A percentile compares a stretch with the other conserved stretches of the same genome.
Conservation (phyloP, 2,113 vertebrate genomes). For the Steatornis caripensis region DNA sequence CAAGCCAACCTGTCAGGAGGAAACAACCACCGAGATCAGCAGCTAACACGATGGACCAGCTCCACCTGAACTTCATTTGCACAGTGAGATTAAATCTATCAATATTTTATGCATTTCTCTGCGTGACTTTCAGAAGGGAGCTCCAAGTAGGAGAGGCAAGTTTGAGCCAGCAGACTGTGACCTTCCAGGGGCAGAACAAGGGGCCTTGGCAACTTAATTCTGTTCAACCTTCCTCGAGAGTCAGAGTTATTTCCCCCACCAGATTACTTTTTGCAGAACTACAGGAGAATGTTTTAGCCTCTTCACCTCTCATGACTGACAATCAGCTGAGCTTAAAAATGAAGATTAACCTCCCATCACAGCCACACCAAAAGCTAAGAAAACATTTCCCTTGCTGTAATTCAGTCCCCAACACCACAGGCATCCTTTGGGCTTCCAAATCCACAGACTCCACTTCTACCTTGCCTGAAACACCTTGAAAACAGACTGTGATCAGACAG, state of each 20-base stretch:
- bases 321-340: neutral
- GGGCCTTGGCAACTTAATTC: neutral
- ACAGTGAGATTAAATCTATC: constrained; percentile 15
- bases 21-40: neutral
- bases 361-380: neutral
- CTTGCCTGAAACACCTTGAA: neutral
- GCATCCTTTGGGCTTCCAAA: neutral
- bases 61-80: constrained; percentile 1
- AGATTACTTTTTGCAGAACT: constrained; percentile 21
- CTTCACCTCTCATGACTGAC: neutral
- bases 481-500: neutral
- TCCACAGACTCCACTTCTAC: neutral
- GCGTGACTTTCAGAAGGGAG: neutral
- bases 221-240: neutral
- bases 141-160: neutral
- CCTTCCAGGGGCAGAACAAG: neutral
- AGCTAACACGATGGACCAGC: neutral
- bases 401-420: neutral
- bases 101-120: constrained; percentile 28
- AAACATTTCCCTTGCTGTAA: neutral
- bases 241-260: constrained; percentile 2
- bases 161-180: neutral
- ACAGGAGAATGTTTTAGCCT: constrained; percentile 17
- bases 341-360: neutral
- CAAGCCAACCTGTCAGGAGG: neutral